These are phyloP conservation scores for Gadopsis bispinosus DNA, from an alignment of 2,797 vertebrate genomes.

Conservation along the genomic window DNA sequence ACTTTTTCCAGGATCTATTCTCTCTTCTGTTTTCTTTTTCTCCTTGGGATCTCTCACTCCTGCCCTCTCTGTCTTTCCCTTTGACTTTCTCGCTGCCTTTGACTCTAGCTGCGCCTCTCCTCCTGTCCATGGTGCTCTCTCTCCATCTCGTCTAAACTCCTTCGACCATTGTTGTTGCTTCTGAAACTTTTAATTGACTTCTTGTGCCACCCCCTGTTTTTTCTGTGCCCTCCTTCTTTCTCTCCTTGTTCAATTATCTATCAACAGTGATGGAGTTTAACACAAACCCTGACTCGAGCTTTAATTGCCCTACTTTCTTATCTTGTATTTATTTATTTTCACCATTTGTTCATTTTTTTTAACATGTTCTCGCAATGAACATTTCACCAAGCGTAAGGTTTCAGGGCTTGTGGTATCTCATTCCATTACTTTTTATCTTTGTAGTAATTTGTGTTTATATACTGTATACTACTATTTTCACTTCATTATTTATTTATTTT, in stretches of 20 bases:
- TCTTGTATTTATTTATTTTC: constrained; percentile 5
- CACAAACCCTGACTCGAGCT: constrained; percentile 30
- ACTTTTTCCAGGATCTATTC: constrained; percentile 49
- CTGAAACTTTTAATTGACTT: constrained; percentile 68
- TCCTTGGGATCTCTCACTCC: constrained; percentile 20
- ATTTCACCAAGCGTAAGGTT: neutral
- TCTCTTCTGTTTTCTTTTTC: constrained; percentile 16
- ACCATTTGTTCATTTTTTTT: neutral
- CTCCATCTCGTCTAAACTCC: constrained; percentile 42
- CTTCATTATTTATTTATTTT: neutral
- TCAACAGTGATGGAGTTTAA: constrained; percentile 28
- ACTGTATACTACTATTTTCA: neutral
- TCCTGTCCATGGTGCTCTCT: constrained; percentile 30
- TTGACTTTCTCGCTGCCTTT: constrained; percentile 30
- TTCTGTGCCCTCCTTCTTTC: constrained; percentile 43
- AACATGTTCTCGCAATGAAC: neutral
- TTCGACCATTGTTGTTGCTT: constrained; percentile 43
- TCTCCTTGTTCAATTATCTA: constrained; percentile 42
- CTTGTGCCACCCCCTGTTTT: constrained; percentile 42
- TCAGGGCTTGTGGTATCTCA: neutral
- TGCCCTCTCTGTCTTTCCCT: constrained; percentile 19
- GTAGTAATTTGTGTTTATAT: too few species aligned
- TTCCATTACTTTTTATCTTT: neutral
- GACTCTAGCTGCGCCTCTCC: constrained; percentile 16
- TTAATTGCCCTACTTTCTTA: neutral